Evolutionary conservation across 2,888 invertebrate genomes (phyloP), one percentile per base, ranked within the genome.

Genomic region (Pelosia muscerda): DNA sequence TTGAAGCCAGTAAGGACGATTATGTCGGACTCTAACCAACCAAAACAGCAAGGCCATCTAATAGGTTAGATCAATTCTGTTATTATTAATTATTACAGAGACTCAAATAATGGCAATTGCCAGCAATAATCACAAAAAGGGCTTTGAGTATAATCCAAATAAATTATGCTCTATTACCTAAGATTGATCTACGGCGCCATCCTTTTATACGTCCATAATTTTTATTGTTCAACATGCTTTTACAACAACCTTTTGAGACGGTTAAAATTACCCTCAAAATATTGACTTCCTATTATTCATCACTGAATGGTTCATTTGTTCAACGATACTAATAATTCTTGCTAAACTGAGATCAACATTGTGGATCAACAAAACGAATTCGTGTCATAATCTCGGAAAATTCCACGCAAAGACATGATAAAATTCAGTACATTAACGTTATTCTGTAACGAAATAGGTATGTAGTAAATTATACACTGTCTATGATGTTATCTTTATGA

Each of bases 401-500:
- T 66, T 69, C 31, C 62, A 28, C 54, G 53, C 65, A 49, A 55
- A 65, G 31, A 65, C 57, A 5, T 25, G 57, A 77, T 75, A 80
- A 80, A 67, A 67, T 55, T 10, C 31, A 71, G 66, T 72, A 57
- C 64, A 54, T 69, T 73, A 55, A 26, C 42, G 42, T n/a, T 28
- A 67, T 25, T 63, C 19, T 25, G 1, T 38, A 55, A 54, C 65
- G 74, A 76, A 81, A 54, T 34, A 34, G 65, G 69, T 73, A 71
- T 57, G 63, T 58, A 66, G 73, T 81, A 80, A 80, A 81, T 81
- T 67, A 78, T 22, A 69, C 9, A 70, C 63, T 80, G 82, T 80
- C 71, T 80, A 75, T 76, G 60, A 65, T 38, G 54, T 73, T 78
- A 73, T 75, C 74, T 83, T 75, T 72, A 73, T 34, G 53, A 59